Evolutionary conservation across 2,113 vertebrate genomes (phyloP), one percentile per base, ranked within the genome.

Genomic region (Colossoma macropomum): DNA sequence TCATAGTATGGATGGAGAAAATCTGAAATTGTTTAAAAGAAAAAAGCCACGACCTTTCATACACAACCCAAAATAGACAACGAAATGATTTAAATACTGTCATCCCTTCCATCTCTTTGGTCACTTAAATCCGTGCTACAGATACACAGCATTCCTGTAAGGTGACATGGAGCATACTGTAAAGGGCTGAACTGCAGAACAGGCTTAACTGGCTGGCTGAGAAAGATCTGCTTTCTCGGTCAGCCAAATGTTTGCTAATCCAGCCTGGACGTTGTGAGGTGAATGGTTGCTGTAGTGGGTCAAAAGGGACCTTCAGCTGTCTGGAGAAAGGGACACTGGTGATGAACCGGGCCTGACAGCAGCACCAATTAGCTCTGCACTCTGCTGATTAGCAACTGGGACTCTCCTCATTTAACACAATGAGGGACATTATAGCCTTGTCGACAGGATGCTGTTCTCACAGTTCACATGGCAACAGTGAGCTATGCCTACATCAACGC

Each of bases 261-360:
- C 45, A 32, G 74, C 34, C 70, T 50, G 71, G 28, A 65, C 50
- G 60, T 75, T 4, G 45, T 65, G 28, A 66, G 48, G 66, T 59
- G 72, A 19, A 41, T 38, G 62, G 52, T 19, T 4, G 16, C 45
- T 27, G 52, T 2, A 70, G 66, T 66, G 23, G 54, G 74, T 78
- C 25, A 45, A 32, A 63, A 48, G 54, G 34, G 48, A 68, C 23
- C 30, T 45, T 21, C 52, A 9, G 78, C 59, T 15, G 77, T 34
- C 41, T 48, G 25, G n/a, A 66, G 77, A 75, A 69, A 41, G 25
- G 45, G 70, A 75, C 10, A 30, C n/a, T 19, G 38, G 38, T 60
- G 48, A 80, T 69, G 84, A 70, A 6, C 75, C 70, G 28, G 32
- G 25, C 23, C 56, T 84, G 63, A 88, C 50, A 45, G 34, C 10